Conservation (phyloP, 2,113 vertebrate species). For the Varanus komodoensis region DNA sequence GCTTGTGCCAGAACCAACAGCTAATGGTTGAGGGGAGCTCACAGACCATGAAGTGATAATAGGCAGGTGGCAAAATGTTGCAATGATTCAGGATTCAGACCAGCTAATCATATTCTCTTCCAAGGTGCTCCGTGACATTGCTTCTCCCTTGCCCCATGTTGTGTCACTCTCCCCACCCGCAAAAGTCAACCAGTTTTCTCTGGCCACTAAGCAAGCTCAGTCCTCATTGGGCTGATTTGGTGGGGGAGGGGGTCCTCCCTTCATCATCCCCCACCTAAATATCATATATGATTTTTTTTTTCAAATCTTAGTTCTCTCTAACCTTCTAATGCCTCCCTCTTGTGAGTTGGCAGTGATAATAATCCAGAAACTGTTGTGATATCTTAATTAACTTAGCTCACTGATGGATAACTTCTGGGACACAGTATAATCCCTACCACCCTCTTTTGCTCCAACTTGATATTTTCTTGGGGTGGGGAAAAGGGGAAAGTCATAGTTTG, state of each 20-base stretch:
- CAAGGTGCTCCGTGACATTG: not conserved
- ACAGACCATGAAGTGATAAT: not conserved
- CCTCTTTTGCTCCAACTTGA: no score
- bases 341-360: not conserved
- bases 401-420: no score
- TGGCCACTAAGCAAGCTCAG: not conserved
- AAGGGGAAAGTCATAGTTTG: no score
- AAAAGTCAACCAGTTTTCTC: not conserved
- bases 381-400: not conserved
- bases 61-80: not conserved
- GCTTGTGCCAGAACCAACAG: not conserved
- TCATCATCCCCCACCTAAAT: not conserved
- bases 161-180: not conserved
- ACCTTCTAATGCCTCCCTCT: not conserved
- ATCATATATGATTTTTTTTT: not conserved
- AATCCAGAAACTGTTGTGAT: not conserved
- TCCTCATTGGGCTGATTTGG: not conserved
- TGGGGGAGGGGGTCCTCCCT: not conserved
- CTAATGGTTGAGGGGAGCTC: not conserved
- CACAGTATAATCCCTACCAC: no score
- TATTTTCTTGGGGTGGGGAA: no score
- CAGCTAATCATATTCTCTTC: not conserved
- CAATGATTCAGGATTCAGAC: not conserved
- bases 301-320: not conserved
- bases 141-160: not conserved